These are phyloP conservation scores for Drosophila merina DNA, from an alignment of 2,888 invertebrate genomes.

Conservation along the genomic window DNA sequence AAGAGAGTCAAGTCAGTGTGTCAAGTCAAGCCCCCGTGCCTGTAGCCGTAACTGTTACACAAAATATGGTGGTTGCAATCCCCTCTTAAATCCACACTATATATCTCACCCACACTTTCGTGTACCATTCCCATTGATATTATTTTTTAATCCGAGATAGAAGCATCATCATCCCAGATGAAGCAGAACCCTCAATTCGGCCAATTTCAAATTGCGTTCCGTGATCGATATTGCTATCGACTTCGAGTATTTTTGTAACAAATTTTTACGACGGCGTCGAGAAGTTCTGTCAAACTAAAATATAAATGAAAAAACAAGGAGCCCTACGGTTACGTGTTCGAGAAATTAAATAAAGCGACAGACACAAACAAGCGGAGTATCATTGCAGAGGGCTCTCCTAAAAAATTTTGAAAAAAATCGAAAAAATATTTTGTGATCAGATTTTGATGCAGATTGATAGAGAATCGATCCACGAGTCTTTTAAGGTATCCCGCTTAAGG, in stretches of 20 bases:
- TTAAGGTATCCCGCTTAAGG: no score
- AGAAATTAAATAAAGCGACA: no score
- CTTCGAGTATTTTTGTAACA: background rate
- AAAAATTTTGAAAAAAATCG: no score
- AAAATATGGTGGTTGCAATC: slow-evolving; percentile 2
- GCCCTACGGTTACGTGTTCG: no score
- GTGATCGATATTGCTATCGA: background rate
- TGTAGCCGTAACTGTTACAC: background rate
- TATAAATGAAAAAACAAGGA: no score
- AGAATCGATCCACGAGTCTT: no score
- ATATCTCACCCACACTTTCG: background rate
- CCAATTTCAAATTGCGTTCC: background rate
- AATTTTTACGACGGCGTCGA: background rate
- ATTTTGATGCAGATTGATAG: no score
- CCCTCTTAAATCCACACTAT: background rate
- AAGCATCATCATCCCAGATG: background rate
- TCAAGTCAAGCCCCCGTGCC: no score
- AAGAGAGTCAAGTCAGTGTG: no score
- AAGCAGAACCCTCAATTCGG: background rate
- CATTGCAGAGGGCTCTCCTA: no score
- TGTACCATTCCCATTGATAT: background rate
- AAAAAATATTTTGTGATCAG: no score
- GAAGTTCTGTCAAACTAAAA: background rate
- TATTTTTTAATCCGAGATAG: background rate
- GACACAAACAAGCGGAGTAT: no score